These are phyloP conservation scores for Poecile montanus DNA, from an alignment of 2,797 vertebrate genomes.

Conservation along the genomic window DNA sequence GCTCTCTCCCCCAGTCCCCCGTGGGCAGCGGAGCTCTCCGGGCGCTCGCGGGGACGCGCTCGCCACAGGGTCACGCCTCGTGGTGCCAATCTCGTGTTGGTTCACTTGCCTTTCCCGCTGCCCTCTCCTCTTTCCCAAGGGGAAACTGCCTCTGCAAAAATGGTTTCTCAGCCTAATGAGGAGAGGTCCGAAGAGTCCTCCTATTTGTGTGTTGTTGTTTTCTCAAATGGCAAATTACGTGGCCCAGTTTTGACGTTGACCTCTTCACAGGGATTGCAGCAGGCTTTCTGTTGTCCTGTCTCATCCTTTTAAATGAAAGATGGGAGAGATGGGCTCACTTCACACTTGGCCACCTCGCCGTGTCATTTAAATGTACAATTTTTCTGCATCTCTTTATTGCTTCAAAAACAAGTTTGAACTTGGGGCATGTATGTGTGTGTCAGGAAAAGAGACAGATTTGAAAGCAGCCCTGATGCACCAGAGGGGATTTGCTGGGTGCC, in stretches of 20 bases:
- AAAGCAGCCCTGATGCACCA: slow-evolving; percentile 39
- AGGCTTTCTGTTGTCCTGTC: slow-evolving; percentile 55
- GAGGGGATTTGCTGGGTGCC: slow-evolving; percentile 46
- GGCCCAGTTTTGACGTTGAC: slow-evolving; percentile 54
- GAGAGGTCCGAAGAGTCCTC: slow-evolving; percentile 38
- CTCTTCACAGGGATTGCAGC: slow-evolving; percentile 40
- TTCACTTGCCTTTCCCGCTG: slow-evolving; percentile 46
- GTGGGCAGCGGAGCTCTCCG: background rate
- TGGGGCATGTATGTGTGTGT: slow-evolving; percentile 53
- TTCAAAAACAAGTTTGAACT: slow-evolving; percentile 72
- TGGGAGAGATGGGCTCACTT: slow-evolving; percentile 54
- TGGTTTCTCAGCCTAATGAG: slow-evolving; percentile 55
- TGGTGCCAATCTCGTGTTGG: slow-evolving; percentile 2
- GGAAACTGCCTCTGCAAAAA: slow-evolving; percentile 22
- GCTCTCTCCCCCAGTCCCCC: slow-evolving; percentile 11
- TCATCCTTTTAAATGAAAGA: slow-evolving; percentile 63
- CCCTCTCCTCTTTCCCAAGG: slow-evolving; percentile 43
- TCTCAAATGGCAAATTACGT: slow-evolving; percentile 42
- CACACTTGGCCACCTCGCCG: slow-evolving; percentile 57
- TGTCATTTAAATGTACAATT: slow-evolving; percentile 64
- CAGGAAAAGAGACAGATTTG: slow-evolving; percentile 48
- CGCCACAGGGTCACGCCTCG: background rate
- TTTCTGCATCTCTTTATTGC: slow-evolving; percentile 67
- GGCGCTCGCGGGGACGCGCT: background rate
- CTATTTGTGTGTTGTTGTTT: slow-evolving; percentile 56